These are phyloP conservation scores for Hestina assimilis DNA, from an alignment of 1,140 invertebrate species.

Conservation along the genomic window DNA sequence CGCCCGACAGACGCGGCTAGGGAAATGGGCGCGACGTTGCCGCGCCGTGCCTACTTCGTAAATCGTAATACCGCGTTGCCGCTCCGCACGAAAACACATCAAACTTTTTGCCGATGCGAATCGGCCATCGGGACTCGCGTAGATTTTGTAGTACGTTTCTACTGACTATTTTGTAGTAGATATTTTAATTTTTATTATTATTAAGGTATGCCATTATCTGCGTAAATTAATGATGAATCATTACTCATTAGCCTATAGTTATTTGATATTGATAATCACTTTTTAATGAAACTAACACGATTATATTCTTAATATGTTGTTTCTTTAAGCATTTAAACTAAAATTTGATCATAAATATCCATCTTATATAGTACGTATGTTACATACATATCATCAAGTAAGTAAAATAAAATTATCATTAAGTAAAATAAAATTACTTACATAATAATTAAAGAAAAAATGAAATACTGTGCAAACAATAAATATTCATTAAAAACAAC, in stretches of 20 bases:
- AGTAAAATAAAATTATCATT: too few species aligned
- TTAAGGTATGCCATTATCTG: too few species aligned
- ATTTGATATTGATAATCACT: too few species aligned
- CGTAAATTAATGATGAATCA: too few species aligned
- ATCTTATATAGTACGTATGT: too few species aligned
- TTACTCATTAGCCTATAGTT: too few species aligned
- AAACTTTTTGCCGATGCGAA: background rate
- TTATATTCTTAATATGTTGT: too few species aligned
- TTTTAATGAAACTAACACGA: too few species aligned
- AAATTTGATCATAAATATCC: too few species aligned
- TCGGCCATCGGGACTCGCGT: background rate
- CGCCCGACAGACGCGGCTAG: slow-evolving; percentile 4
- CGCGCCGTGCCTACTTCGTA: slow-evolving; percentile 11
- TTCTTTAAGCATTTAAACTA: too few species aligned
- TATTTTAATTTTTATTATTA: too few species aligned
- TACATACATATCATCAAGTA: too few species aligned
- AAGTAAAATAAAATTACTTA: background rate
- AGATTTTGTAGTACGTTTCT: background rate
- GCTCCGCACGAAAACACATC: slow-evolving; percentile 2
- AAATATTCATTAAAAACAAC: slow-evolving; percentile 3
- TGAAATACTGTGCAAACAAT: background rate
- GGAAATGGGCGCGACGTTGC: slow-evolving; percentile 40
- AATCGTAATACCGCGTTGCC: background rate
- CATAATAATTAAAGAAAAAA: background rate
- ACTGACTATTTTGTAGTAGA: background rate